Conservation (phyloP, 2,797 vertebrate genomes). For the Poeciliopsis infans region DNA sequence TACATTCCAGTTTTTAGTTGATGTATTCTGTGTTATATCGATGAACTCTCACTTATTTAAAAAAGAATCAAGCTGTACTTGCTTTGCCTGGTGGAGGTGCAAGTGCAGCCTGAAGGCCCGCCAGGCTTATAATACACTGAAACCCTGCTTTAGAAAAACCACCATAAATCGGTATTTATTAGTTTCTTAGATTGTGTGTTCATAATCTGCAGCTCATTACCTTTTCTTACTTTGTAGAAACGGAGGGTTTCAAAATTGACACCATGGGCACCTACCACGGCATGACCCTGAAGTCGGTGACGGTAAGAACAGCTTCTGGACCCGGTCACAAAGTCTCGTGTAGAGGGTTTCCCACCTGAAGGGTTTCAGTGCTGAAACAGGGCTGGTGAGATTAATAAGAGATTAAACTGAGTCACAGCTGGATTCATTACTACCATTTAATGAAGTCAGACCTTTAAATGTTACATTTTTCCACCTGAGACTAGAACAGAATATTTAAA, state of each 20-base stretch:
- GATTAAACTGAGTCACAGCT: neutral
- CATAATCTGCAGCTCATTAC: neutral
- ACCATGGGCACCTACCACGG: slow-evolving; percentile 99
- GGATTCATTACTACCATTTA: neutral
- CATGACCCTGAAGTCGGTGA: slow-evolving; percentile 99
- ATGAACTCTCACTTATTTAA: too few species aligned
- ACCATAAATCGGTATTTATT: neutral
- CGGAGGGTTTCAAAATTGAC: slow-evolving; percentile 99
- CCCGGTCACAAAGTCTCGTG: neutral
- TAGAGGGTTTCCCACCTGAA: neutral
- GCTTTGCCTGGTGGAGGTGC: too few species aligned
- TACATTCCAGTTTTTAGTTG: too few species aligned
- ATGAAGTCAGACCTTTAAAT: neutral
- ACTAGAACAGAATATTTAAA: neutral
- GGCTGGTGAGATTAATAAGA: neutral
- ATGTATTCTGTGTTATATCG: too few species aligned
- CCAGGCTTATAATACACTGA: too few species aligned
- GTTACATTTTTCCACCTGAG: neutral
- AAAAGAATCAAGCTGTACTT: too few species aligned
- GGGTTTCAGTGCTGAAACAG: neutral
- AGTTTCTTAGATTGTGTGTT: neutral
- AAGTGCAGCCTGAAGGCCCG: too few species aligned
- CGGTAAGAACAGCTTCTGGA: slow-evolving; percentile 82
- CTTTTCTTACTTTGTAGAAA: slow-evolving; percentile 81
- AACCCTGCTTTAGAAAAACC: neutral